A percentile compares a stretch with the other conserved stretches of the same genome.
Conservation (phyloP, 1,140 invertebrate genomes). For the Pseudomyrmex concolor region DNA sequence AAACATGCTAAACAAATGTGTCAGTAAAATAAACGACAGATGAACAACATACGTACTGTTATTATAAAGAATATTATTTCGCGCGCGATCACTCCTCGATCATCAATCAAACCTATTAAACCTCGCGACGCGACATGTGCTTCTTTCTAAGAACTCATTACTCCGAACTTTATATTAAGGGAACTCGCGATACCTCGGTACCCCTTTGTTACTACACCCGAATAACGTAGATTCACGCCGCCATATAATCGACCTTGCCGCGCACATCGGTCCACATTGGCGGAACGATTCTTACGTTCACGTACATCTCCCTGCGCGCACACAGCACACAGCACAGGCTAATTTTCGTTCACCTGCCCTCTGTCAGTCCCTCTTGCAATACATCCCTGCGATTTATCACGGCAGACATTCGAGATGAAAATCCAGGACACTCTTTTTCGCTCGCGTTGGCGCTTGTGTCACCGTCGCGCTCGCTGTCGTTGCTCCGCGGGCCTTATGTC, state of each 20-base stretch:
- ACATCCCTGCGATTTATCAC: slow-evolving; percentile 23
- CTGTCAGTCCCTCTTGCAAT: not conserved
- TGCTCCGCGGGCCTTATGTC: slow-evolving; percentile 24
- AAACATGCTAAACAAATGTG: not conserved
- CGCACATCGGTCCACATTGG: slow-evolving; percentile 45
- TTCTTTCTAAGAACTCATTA: no score
- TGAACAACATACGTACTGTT: slow-evolving; percentile 6
- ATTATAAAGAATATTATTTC: not conserved
- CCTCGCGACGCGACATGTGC: not conserved
- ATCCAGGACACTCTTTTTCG: not conserved
- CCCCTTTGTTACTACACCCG: not conserved
- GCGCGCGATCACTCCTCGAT: slow-evolving; percentile 31
- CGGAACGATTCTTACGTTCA: slow-evolving; percentile 41
- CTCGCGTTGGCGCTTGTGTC: not conserved
- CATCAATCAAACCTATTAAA: not conserved
- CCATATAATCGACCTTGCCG: slow-evolving; percentile 20
- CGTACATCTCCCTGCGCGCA: slow-evolving; percentile 35
- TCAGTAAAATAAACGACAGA: not conserved
- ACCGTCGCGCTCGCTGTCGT: not conserved
- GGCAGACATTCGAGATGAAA: slow-evolving; percentile 29
- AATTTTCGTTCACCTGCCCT: slow-evolving; percentile 39
- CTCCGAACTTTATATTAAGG: not conserved
- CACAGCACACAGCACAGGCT: slow-evolving; percentile 22
- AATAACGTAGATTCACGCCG: slow-evolving; percentile 9
- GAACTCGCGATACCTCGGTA: not conserved